Percentiles rank a stretch among this genome's conserved stretches.
phyloP scores from a whole-genome alignment of 1,140 invertebrate species.

The Holotrichia oblita region DNA sequence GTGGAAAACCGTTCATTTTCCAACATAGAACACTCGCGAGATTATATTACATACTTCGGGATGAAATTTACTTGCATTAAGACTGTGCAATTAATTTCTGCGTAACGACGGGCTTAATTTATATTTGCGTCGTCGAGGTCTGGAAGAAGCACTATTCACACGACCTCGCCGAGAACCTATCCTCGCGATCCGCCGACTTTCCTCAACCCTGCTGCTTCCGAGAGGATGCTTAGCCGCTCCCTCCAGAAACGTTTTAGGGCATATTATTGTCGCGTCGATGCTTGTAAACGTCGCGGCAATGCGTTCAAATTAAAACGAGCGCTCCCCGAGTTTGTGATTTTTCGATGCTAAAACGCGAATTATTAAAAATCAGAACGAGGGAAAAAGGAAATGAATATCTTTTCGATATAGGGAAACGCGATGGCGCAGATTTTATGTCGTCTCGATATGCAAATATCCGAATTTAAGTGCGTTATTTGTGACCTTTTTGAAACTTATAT shows the following conservation, averaged over 20 bases:
- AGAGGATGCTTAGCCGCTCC: neutral
- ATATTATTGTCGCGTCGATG: slow-evolving; percentile 11
- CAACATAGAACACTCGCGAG: neutral
- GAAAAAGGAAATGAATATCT: neutral
- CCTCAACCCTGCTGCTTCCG: neutral
- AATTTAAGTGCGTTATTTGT: neutral
- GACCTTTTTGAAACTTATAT: too few species aligned
- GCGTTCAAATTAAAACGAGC: slow-evolving; percentile 5
- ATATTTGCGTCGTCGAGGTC: slow-evolving; percentile 30
- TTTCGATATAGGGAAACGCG: neutral
- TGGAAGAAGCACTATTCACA: neutral
- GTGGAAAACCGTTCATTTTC: neutral
- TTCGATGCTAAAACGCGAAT: neutral
- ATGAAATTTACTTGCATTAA: slow-evolving; percentile 41
- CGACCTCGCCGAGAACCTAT: neutral
- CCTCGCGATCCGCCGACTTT: neutral
- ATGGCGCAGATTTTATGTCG: neutral
- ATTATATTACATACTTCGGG: slow-evolving; percentile 34
- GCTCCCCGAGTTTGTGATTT: neutral
- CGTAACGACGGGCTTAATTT: slow-evolving; percentile 33
- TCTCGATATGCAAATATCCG: neutral
- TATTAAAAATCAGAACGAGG: neutral
- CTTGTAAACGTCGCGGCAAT: neutral
- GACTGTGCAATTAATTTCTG: slow-evolving; percentile 40
- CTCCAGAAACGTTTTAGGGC: neutral